Conservation (phyloP, 1,140 invertebrate species). For the Metopolophium dirhodum region DNA sequence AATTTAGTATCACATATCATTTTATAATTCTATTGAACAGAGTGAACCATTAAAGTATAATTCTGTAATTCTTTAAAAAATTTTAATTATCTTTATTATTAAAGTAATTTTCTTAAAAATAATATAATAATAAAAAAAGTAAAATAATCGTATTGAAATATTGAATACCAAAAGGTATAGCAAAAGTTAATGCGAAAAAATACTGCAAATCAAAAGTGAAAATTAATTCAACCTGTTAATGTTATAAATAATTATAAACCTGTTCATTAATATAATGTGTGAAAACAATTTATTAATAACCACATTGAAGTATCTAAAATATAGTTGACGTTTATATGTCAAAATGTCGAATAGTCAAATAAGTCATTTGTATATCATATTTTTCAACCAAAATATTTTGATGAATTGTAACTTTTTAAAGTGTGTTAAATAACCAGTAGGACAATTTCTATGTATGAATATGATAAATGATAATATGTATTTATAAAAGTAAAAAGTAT, state of each 20-base stretch:
- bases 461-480: not conserved
- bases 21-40: not conserved
- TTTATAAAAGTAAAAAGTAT: not conserved
- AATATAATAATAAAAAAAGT: not conserved
- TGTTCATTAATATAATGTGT: conserved; percentile 22
- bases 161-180: not conserved
- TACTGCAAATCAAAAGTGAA: conserved; percentile 23
- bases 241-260: not conserved
- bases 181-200: not conserved
- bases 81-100: not conserved
- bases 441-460: not conserved
- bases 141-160: not conserved
- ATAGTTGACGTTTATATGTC: not conserved
- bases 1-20: not conserved
- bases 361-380: not conserved
- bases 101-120: too few relatives aligned
- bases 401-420: not conserved
- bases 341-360: not conserved
- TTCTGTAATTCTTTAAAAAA: not conserved
- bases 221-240: not conserved
- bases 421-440: not conserved
- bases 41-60: not conserved
- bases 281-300: not conserved
- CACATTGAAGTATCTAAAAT: not conserved
- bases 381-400: not conserved